These are phyloP conservation scores for Orius insidiosus DNA, from an alignment of 1,140 invertebrate genomes.

Conservation along the genomic window DNA sequence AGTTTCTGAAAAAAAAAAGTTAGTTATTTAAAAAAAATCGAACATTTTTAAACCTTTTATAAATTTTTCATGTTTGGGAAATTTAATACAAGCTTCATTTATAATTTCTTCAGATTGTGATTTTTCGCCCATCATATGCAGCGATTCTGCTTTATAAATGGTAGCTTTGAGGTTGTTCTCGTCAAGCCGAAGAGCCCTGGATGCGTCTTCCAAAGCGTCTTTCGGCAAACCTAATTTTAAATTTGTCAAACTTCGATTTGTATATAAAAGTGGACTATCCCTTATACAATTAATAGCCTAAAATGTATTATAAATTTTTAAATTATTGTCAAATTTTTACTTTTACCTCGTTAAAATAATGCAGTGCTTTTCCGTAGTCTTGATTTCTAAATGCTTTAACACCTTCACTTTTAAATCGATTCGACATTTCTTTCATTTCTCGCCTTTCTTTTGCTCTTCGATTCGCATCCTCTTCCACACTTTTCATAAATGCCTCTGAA, in stretches of 20 bases:
- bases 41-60: slow-evolving; percentile 3
- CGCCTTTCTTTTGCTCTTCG: slow-evolving; percentile 41
- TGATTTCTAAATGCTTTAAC: slow-evolving; percentile 45
- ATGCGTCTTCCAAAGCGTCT: slow-evolving; percentile 41
- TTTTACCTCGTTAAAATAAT: slow-evolving; percentile 41
- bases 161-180: slow-evolving; percentile 44
- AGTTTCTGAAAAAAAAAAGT: not conserved
- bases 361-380: slow-evolving; percentile 51
- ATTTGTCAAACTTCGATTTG: slow-evolving; percentile 51
- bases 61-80: slow-evolving; percentile 32
- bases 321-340: too few relatives aligned
- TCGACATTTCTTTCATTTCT: slow-evolving; percentile 10
- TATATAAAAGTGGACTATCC: slow-evolving; percentile 54
- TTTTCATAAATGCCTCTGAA: slow-evolving; percentile 51
- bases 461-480: slow-evolving; percentile 50
- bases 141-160: slow-evolving; percentile 42
- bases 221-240: slow-evolving; percentile 43
- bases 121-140: slow-evolving; percentile 32
- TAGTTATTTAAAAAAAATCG: not conserved
- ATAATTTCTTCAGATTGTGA: slow-evolving; percentile 33
- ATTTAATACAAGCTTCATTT: slow-evolving; percentile 32
- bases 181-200: slow-evolving; percentile 41
- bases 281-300: slow-evolving; percentile 53
- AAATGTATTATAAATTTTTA: slow-evolving; percentile 8
- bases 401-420: slow-evolving; percentile 27